phyloP scores from a whole-genome alignment of 2,797 vertebrate genomes.

The Sorex maritimensis region DNA sequence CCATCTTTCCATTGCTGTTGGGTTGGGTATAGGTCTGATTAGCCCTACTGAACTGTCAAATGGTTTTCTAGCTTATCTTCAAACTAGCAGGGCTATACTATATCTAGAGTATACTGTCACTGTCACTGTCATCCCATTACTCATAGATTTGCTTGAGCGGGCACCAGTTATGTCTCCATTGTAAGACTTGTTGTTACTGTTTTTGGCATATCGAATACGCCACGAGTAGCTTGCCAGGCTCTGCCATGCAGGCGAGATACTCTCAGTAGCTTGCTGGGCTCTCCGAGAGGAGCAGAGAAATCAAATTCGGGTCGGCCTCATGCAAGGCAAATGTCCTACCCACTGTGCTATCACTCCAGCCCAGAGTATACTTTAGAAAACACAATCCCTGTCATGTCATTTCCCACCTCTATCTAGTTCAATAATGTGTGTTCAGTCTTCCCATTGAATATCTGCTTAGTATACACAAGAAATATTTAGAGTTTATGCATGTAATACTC shows the following conservation, averaged over 20 bases:
- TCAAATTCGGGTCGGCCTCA: too few species aligned
- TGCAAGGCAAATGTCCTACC: too few species aligned
- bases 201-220: too few species aligned
- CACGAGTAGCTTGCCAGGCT: too few species aligned
- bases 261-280: too few species aligned
- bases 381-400: not conserved
- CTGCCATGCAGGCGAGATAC: too few species aligned
- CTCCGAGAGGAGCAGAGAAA: too few species aligned
- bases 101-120: not conserved
- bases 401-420: slow-evolving; percentile 14
- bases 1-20: not conserved
- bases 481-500: not conserved
- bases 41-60: not conserved
- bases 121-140: too few species aligned
- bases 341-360: too few species aligned
- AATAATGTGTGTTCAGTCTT: not conserved
- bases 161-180: too few species aligned
- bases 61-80: not conserved
- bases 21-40: not conserved
- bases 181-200: too few species aligned
- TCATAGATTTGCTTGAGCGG: too few species aligned
- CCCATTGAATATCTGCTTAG: not conserved
- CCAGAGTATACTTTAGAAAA: not conserved
- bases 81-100: not conserved
- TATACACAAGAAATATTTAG: not conserved